These are phyloP conservation scores for Manis javanica DNA, from an alignment of 2,797 vertebrate species.

Conservation along the genomic window DNA sequence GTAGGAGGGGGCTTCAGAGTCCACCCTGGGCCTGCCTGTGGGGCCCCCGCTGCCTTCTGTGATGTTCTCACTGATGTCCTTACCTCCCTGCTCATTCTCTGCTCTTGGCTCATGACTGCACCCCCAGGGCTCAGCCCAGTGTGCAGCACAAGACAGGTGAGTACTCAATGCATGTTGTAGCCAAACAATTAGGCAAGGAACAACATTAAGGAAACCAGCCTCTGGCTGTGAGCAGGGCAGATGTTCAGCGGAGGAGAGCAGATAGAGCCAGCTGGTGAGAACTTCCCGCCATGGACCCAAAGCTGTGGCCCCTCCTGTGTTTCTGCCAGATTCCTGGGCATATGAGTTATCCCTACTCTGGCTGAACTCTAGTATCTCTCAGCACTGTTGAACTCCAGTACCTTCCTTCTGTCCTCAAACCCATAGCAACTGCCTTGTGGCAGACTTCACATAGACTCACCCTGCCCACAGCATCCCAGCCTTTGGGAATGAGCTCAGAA, in stretches of 20 bases:
- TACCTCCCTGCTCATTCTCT: fast-evolving
- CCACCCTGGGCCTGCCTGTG: not conserved
- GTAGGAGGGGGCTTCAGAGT: fast-evolving
- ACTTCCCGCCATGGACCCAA: fast-evolving
- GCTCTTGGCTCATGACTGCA: not conserved
- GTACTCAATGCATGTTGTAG: not conserved
- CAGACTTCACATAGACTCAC: not conserved
- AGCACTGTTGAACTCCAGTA: not conserved
- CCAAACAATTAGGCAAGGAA: not conserved
- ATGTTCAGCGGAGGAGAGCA: not conserved
- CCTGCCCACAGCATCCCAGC: no score
- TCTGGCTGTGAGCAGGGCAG: not conserved
- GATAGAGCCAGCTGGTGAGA: not conserved
- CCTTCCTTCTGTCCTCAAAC: not conserved
- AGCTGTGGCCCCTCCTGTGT: not conserved
- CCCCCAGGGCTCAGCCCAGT: not conserved
- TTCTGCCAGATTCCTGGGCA: not conserved
- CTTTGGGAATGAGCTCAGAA: not conserved
- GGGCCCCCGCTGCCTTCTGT: no score
- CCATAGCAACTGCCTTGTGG: not conserved
- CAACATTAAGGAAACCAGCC: not conserved
- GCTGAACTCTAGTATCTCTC: not conserved
- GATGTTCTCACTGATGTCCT: no score
- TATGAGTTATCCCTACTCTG: not conserved
- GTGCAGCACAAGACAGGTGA: not conserved